Base-by-base conservation (phyloP, 1,140 invertebrate species). In the Diploscapter pachys region DNA sequence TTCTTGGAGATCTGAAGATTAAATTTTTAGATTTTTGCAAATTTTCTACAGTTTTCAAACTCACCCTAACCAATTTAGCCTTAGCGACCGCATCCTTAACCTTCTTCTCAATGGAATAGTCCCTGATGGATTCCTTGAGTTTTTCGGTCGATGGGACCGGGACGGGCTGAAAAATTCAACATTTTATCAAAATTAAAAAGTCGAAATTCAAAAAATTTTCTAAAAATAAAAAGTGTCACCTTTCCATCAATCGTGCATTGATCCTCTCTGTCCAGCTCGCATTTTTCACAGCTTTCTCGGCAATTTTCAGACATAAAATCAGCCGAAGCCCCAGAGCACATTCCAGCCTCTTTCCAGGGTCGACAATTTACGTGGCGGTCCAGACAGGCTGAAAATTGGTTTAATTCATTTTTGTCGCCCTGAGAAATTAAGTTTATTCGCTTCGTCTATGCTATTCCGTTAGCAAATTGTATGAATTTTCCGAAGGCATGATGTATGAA, bases 231-330 rank as follows among this genome's bases (percentile, higher is more conserved):
- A 52, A 72, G 5, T 13, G 57, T 61, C 3, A 76, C 75, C 67
- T 76, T 71, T 76, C 75, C 75, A n/a, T 76, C 68, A 5, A 55
- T 62, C 56, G 67, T 65, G 64, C 75, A 76, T 50, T 71, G 68
- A 53, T 57, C 54, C 48, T 76, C 63, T 65, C 70, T 76, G 6
- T 54, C 51, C 48, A 72, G 63, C 3, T 49, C 13, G 52, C 75
- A 76, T 13, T 67, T 71, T 76, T 71, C 75, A 69, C 83, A 84
- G 59, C 63, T 75, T 51, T 76, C n/a, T 31, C 83, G 77, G 59
- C 83, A 84, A 61, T 84, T 84, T 64, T 86, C 83, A 53, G 81
- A 68, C 81, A 84, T 80, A 69, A 86, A 84, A 53, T 78, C 70
- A 52, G 68, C 72, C 13, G 76, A 81, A 59, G 79, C 75, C n/a